Base-by-base conservation (phyloP, 2,113 vertebrate species). In the Spermophilus dauricus region DNA sequence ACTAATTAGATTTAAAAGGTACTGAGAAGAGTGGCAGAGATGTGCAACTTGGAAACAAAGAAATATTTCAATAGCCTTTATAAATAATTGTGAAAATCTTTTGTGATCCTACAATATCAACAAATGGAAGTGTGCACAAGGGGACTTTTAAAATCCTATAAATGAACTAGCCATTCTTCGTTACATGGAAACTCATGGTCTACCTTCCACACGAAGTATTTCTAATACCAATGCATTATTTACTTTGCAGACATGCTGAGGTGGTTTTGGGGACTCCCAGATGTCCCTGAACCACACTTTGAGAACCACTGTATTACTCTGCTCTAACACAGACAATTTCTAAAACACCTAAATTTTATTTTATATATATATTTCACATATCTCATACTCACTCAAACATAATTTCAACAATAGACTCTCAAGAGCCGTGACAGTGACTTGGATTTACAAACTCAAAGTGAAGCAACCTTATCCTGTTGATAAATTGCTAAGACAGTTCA, bases 351-450 rank as follows among this genome's bases (percentile, higher is more conserved):
- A 4, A 61, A 63, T 28, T 63, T 24, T 26, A 28, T 28, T 63
- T 11, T 63, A 63, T 63, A 82, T 34, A n/a, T 0, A 2, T 37
- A 69, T 77, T 69, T 58, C 37, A 81, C 28, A 73, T 45, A 45
- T 45, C 45, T 45, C 45, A 45, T 45, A 45, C 45, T 45, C 45
- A 45, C 45, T 92, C 26, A 69, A 16, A 63, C 48, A 22, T 20
- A 67, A 56, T 80, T 63, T 67, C 37, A 67, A 32, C 0, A 90
- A 42, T 10, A 69, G 14, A 89, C 34, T 93, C 42, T 81, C 18
- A 17, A 73, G 0, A 0, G 13, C 4, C 61, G 48, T 14, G 22
- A 77, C 26, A 14, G 13, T 32, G 78, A 45, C 17, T 53, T 17
- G 18, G 28, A 87, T 85, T 89, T 91, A 51, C 48, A 95, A 39